A percentile compares a stretch with the other conserved stretches of the same genome.
phyloP scores from a whole-genome alignment of 2,888 invertebrate genomes.

The Antitype chi region DNA sequence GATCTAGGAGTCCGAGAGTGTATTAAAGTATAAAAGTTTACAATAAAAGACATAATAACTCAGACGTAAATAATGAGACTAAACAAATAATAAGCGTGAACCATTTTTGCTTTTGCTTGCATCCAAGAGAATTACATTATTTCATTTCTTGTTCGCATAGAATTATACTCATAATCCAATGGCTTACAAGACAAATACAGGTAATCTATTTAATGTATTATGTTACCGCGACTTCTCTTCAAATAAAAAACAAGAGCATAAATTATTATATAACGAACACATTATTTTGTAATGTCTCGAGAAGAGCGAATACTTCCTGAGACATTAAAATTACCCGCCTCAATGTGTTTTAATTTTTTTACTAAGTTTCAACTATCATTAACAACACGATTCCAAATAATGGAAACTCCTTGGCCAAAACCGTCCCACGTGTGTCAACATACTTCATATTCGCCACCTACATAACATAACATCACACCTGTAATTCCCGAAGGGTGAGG shows the following conservation, averaged over 20 bases:
- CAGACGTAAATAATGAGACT: no score
- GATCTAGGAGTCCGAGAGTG: no score
- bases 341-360: neutral
- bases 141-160: neutral
- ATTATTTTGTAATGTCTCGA: neutral
- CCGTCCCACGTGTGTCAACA: neutral
- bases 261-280: no score
- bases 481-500: neutral
- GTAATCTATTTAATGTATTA: neutral
- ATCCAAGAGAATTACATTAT: neutral
- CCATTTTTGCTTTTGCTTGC: neutral
- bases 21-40: no score
- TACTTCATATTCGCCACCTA: neutral
- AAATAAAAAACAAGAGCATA: neutral
- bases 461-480: neutral
- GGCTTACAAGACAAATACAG: neutral
- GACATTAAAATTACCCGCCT: neutral
- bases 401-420: neutral
- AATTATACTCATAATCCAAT: conserved; percentile 1
- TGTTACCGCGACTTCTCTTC: no score
- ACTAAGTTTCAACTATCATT: neutral
- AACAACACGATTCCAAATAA: neutral
- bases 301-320: no score
- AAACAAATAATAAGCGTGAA: neutral
- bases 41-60: no score